A percentile compares a stretch with the other conserved stretches of the same genome.
Evolutionary conservation across 2,888 invertebrate species (phyloP).

Genomic region (Hemistola chrysoprasaria): DNA sequence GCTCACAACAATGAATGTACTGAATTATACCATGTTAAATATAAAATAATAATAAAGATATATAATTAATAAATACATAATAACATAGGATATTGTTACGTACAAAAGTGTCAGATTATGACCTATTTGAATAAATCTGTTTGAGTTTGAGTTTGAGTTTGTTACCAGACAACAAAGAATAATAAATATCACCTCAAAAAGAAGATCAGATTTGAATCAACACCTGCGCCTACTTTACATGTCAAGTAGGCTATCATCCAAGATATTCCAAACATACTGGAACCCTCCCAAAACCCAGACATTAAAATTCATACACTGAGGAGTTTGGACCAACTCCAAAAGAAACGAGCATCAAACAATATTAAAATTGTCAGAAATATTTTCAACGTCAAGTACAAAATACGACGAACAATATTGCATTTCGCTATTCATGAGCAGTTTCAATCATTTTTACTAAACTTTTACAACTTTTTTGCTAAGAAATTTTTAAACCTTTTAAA

Average conservation of each 20-base stretch:
- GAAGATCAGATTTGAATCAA: background rate
- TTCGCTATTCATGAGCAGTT: constrained; percentile 39
- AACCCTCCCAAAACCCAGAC: constrained; percentile 22
- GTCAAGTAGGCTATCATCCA: constrained; percentile 15
- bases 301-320: constrained; percentile 35
- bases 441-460: constrained; percentile 35
- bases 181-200: background rate
- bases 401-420: constrained; percentile 39
- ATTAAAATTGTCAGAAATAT: constrained; percentile 28
- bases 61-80: too few relatives aligned
- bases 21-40: too few relatives aligned
- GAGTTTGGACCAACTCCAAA: constrained; percentile 28
- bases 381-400: constrained; percentile 35
- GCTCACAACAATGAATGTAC: too few relatives aligned
- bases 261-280: constrained; percentile 27
- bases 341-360: constrained; percentile 1
- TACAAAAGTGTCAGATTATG: too few relatives aligned
- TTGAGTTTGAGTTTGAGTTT: too few relatives aligned
- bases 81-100: too few relatives aligned
- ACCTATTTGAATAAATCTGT: too few relatives aligned
- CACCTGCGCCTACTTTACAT: constrained; percentile 7
- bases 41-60: too few relatives aligned
- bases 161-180: too few relatives aligned
- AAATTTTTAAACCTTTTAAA: constrained; percentile 17
- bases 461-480: constrained; percentile 28